Conservation (phyloP, 1,140 invertebrate species). For the Musca domestica region DNA sequence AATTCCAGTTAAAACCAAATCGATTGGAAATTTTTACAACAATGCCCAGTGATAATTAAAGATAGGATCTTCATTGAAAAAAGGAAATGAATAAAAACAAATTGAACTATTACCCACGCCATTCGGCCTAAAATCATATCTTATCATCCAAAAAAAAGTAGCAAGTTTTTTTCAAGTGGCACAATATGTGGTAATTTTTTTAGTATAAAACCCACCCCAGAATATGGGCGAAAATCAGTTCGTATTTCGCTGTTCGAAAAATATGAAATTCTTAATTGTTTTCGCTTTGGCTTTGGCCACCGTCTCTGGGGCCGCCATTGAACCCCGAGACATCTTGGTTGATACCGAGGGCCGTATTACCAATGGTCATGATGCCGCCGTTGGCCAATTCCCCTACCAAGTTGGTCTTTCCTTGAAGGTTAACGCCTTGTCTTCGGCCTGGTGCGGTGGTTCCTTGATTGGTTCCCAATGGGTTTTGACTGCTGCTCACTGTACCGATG, state of each 20-base stretch:
- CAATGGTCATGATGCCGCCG: constrained; percentile 36
- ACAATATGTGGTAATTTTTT: too few relatives aligned
- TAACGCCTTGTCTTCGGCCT: constrained; percentile 29
- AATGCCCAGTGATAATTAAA: too few relatives aligned
- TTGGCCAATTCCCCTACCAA: constrained; percentile 52
- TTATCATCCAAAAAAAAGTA: too few relatives aligned
- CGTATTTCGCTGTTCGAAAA: neutral
- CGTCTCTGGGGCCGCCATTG: constrained; percentile 34
- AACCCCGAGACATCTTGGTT: constrained; percentile 30
- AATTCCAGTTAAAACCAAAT: too few relatives aligned
- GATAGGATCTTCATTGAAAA: too few relatives aligned
- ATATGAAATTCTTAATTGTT: constrained; percentile 44
- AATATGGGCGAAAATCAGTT: constrained; percentile 3
- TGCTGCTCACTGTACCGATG: constrained; percentile 61
- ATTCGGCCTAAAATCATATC: too few relatives aligned
- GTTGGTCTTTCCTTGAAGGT: constrained; percentile 44
- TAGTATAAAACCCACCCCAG: too few relatives aligned
- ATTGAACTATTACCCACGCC: too few relatives aligned
- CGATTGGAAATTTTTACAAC: too few relatives aligned
- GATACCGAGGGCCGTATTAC: constrained; percentile 45
- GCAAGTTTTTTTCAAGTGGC: too few relatives aligned
- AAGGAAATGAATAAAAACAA: too few relatives aligned
- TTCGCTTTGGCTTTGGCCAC: constrained; percentile 44
- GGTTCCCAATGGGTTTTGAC: constrained; percentile 59
- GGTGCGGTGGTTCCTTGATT: constrained; percentile 60